Conservation (phyloP, 2,113 vertebrate species). For the Oriolus oriolus region DNA sequence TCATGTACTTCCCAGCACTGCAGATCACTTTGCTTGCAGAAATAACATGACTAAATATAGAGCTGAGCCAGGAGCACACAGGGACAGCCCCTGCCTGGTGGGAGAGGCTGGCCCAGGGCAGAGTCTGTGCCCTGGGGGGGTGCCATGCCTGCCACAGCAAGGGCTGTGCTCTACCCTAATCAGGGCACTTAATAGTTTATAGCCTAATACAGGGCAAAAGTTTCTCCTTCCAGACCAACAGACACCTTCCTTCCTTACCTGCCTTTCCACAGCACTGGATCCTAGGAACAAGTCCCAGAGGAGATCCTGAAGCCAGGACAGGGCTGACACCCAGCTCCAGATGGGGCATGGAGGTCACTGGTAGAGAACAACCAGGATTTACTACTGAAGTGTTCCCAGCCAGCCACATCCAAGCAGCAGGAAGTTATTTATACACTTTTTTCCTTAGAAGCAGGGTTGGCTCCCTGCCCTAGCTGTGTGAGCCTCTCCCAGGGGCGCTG, state of each 20-base stretch:
- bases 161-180: not conserved
- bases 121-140: fast-evolving
- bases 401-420: not conserved
- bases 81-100: not conserved
- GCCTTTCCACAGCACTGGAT: not conserved
- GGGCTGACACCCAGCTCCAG: not conserved
- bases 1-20: not conserved
- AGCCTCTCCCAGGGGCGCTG: fast-evolving
- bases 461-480: not conserved
- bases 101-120: not conserved
- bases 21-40: not conserved
- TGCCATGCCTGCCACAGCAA: not conserved
- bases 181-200: not conserved
- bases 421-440: not conserved
- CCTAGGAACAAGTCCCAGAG: not conserved
- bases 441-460: not conserved
- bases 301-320: not conserved
- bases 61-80: not conserved
- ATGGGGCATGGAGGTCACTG: not conserved
- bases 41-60: not conserved
- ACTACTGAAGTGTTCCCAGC: not conserved
- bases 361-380: not conserved
- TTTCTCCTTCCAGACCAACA: not conserved
- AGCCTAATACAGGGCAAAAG: not conserved
- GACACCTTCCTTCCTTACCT: not conserved